Evolutionary conservation across 2,797 vertebrate genomes (phyloP).

Genomic region (Pyrocephalus nanus): DNA sequence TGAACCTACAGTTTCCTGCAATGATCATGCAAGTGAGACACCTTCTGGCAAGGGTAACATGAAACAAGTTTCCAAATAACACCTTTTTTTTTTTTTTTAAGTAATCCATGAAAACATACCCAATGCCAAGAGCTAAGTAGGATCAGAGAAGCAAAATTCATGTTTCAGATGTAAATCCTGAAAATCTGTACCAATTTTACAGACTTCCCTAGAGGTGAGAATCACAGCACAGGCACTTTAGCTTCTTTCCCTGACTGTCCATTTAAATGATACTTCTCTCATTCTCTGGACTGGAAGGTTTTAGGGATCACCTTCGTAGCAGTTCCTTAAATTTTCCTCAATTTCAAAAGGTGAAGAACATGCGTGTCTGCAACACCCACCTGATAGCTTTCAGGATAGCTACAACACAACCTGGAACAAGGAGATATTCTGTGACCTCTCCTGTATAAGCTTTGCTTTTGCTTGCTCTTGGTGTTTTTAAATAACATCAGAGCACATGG

Average conservation of each 20-base stretch:
- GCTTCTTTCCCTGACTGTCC: not conserved
- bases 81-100: not conserved
- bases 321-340: not conserved
- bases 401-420: not conserved
- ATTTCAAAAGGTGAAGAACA: not conserved
- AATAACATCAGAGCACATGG: not conserved
- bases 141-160: not conserved
- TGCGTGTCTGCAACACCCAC: not conserved
- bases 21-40: constrained; percentile 62
- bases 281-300: not conserved
- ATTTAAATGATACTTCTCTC: not conserved
- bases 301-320: not conserved
- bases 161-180: not conserved
- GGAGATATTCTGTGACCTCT: not conserved
- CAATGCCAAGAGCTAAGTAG: not conserved
- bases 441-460: not conserved
- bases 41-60: constrained; percentile 68
- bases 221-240: not conserved
- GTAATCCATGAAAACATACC: not conserved
- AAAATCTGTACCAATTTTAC: not conserved
- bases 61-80: not conserved
- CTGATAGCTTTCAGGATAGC: not conserved
- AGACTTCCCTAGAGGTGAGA: not conserved
- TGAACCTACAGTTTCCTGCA: not conserved
- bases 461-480: not conserved